Evolutionary conservation across 2,888 invertebrate species (phyloP).

Genomic region (Tinea pellionella): DNA sequence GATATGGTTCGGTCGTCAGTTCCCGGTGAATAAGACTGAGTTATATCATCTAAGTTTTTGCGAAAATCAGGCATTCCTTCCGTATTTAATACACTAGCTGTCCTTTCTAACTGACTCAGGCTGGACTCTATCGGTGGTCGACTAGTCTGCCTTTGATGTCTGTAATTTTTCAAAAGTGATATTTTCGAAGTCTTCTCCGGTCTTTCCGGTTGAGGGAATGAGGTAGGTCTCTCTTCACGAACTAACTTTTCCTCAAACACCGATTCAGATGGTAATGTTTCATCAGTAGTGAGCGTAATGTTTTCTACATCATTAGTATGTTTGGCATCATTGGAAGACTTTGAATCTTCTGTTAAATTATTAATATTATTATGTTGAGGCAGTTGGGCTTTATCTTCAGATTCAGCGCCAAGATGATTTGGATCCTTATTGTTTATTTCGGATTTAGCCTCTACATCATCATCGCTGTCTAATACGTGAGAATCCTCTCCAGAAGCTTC

Average conservation of each 20-base stretch:
- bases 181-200: constrained; percentile 43
- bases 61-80: constrained; percentile 60
- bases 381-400: constrained; percentile 5
- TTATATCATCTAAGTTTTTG: constrained; percentile 59
- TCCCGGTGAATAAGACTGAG: constrained; percentile 58
- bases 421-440: neutral
- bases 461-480: constrained; percentile 55
- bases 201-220: constrained; percentile 18
- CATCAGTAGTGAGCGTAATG: constrained; percentile 52
- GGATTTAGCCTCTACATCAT: constrained; percentile 28
- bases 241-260: constrained; percentile 29
- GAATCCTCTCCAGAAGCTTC: constrained; percentile 51
- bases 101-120: constrained; percentile 52
- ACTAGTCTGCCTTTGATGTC: constrained; percentile 49
- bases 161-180: constrained; percentile 58
- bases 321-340: constrained; percentile 19
- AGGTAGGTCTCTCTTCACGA: neutral
- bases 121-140: constrained; percentile 52
- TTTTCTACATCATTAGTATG: constrained; percentile 23
- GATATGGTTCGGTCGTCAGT: constrained; percentile 41
- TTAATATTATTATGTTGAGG: constrained; percentile 10
- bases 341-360: constrained; percentile 20
- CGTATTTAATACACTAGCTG: constrained; percentile 51
- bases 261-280: constrained; percentile 53
- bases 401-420: constrained; percentile 14